Evolutionary conservation across 2,797 vertebrate species (phyloP).

Genomic region (Triplophysa bombifrons): DNA sequence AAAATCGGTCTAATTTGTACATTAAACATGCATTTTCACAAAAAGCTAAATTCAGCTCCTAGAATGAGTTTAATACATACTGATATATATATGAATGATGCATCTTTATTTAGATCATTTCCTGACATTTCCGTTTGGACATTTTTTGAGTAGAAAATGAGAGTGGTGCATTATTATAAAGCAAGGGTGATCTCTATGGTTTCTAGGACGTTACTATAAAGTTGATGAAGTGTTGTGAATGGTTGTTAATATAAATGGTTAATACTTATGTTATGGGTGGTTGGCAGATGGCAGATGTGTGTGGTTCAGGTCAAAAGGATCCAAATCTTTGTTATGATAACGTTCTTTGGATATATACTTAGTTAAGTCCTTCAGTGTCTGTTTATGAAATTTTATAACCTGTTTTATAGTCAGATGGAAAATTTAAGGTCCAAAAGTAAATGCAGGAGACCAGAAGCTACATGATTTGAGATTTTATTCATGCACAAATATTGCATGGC

Average conservation of each 20-base stretch:
- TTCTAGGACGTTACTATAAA: neutral
- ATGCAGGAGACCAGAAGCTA: too few relatives aligned
- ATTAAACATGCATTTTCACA: neutral
- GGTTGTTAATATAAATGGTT: too few relatives aligned
- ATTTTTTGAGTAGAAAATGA: too few relatives aligned
- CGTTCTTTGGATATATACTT: neutral
- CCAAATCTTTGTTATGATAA: neutral
- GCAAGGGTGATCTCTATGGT: too few relatives aligned
- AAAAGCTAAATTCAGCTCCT: neutral
- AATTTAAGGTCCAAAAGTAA: neutral
- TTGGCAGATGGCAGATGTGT: neutral
- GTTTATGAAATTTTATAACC: too few relatives aligned
- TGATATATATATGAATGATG: neutral
- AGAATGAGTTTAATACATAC: neutral
- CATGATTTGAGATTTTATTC: too few relatives aligned
- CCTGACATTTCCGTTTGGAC: too few relatives aligned
- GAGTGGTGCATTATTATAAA: too few relatives aligned
- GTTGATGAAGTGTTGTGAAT: neutral
- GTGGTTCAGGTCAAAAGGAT: too few relatives aligned
- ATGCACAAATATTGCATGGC: neutral
- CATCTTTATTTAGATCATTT: too few relatives aligned
- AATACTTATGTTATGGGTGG: too few relatives aligned
- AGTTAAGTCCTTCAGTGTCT: neutral
- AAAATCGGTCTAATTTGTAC: neutral
- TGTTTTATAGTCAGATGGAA: neutral